phyloP scores from a whole-genome alignment of 2,888 invertebrate genomes.

The Helobdella robusta region DNA sequence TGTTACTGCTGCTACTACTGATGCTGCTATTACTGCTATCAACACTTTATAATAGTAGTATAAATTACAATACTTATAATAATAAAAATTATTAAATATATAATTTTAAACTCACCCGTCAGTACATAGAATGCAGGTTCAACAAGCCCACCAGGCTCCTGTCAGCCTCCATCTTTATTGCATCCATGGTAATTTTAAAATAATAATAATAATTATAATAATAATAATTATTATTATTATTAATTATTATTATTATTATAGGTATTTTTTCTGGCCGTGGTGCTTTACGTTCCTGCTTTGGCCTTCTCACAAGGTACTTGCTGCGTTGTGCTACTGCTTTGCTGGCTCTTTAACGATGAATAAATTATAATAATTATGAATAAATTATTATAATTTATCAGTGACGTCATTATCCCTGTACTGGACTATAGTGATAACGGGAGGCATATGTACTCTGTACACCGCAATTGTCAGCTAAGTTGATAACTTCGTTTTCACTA shows the following conservation, averaged over 20 bases:
- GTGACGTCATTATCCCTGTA: constrained; percentile 45
- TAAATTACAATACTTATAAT: constrained; percentile 3
- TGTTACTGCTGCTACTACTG: too few species aligned
- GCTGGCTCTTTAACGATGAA: background rate
- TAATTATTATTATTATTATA: constrained; percentile 13
- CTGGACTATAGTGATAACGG: constrained; percentile 43
- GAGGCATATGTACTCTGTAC: constrained; percentile 49
- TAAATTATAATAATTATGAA: background rate
- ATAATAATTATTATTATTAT: background rate
- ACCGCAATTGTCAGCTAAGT: constrained; percentile 38
- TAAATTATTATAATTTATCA: constrained; percentile 30
- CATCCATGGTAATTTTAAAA: constrained; percentile 23
- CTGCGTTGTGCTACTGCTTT: background rate
- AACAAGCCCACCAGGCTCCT: constrained; percentile 25
- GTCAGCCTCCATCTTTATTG: constrained; percentile 26
- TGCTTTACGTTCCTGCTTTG: constrained; percentile 76
- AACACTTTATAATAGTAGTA: too few species aligned
- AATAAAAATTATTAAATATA: background rate
- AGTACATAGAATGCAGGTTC: constrained; percentile 30
- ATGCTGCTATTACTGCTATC: too few species aligned
- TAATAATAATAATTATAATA: constrained; percentile 4
- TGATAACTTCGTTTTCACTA: background rate
- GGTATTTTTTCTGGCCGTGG: constrained; percentile 59
- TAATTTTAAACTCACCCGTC: background rate
- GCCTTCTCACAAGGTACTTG: constrained; percentile 59